Percentiles rank a stretch among this genome's conserved stretches.
Conservation (phyloP, 1,140 invertebrate species). For the Drosophila tsacasi region DNA sequence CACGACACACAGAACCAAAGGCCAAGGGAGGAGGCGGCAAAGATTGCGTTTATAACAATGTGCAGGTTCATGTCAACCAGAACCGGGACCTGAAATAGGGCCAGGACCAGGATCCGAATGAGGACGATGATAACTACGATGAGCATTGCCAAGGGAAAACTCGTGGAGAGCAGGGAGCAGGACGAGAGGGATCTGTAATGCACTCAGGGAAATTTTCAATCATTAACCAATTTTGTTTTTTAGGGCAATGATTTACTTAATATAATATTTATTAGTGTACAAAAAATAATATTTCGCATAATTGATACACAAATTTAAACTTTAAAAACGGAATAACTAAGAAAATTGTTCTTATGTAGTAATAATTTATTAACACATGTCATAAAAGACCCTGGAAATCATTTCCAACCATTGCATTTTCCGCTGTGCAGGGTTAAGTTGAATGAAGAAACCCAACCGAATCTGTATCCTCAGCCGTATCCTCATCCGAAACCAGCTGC, state of each 20-base stretch:
- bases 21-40: conserved; percentile 37
- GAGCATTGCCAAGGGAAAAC: conserved; percentile 6
- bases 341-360: too few species aligned
- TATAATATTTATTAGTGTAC: too few species aligned
- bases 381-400: too few species aligned
- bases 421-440: conserved; percentile 1
- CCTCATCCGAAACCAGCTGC: conserved; percentile 30
- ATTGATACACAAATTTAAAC: too few species aligned
- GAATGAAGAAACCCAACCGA: conserved; percentile 20
- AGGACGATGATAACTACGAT: conserved; percentile 13
- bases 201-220: background rate
- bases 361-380: too few species aligned
- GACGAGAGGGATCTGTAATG: background rate
- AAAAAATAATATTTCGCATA: too few species aligned
- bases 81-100: conserved; percentile 29
- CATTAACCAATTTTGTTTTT: too few species aligned
- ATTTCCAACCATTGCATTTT: background rate
- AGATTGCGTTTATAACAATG: conserved; percentile 70
- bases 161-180: background rate
- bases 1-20: conserved; percentile 56
- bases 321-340: too few species aligned
- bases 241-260: background rate
- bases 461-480: conserved; percentile 7
- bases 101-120: conserved; percentile 20
- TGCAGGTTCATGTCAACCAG: conserved; percentile 61